These are phyloP conservation scores for Furcifer pardalis DNA, from an alignment of 2,797 vertebrate species.

Conservation along the genomic window DNA sequence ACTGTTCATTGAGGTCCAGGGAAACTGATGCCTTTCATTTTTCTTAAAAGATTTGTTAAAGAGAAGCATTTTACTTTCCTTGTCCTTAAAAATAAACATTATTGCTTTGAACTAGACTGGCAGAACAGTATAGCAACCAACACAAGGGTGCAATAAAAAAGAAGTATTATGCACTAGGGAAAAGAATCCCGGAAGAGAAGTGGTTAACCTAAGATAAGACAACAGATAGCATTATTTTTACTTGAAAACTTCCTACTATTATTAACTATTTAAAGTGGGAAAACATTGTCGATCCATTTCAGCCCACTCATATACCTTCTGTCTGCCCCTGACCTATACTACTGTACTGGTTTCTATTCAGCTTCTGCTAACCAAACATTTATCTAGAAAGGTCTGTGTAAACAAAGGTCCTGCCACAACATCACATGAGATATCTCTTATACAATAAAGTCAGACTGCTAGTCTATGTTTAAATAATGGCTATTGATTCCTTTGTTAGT, in stretches of 20 bases:
- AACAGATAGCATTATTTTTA: not conserved
- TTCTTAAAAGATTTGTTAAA: too few relatives aligned
- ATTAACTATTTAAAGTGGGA: not conserved
- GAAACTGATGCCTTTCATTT: too few relatives aligned
- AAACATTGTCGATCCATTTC: not conserved
- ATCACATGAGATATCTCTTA: not conserved
- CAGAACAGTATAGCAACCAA: not conserved
- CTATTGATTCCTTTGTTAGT: slow-evolving; percentile 52
- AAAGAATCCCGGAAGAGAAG: not conserved
- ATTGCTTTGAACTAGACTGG: too few relatives aligned
- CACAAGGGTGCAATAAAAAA: not conserved
- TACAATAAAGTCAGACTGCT: slow-evolving; percentile 18
- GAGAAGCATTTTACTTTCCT: not conserved
- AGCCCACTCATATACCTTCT: not conserved
- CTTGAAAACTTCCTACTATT: too few relatives aligned
- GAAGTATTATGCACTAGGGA: not conserved
- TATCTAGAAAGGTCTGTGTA: fast-evolving
- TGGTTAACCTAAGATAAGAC: not conserved
- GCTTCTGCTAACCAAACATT: not conserved
- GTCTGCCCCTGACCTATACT: not conserved
- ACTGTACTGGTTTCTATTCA: not conserved
- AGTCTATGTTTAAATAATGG: slow-evolving; percentile 19
- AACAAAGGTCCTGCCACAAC: slow-evolving; percentile 21
- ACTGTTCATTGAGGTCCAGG: too few relatives aligned
- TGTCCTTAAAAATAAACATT: not conserved